phyloP scores from a whole-genome alignment of 2,888 invertebrate species.

The Mythimna vitellina region DNA sequence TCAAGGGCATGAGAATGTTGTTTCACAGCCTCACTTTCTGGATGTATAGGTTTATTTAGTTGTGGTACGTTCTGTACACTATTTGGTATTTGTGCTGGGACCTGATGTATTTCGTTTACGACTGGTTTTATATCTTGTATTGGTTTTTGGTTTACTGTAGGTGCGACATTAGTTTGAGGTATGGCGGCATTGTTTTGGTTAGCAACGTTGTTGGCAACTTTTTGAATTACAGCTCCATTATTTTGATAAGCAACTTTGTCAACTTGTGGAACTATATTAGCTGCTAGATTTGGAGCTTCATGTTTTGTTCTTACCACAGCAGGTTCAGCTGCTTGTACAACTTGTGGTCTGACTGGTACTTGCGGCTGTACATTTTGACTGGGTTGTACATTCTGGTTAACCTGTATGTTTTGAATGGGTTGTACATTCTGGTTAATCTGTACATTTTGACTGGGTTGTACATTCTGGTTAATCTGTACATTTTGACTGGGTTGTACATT shows the following conservation, averaged over 20 bases:
- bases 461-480: constrained; percentile 14
- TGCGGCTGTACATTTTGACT: constrained; percentile 24
- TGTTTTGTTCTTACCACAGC: constrained; percentile 33
- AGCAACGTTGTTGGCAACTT: constrained; percentile 10
- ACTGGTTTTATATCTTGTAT: constrained; percentile 30
- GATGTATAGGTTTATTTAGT: constrained; percentile 7
- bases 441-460: constrained; percentile 11
- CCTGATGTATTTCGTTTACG: constrained; percentile 26
- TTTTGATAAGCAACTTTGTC: constrained; percentile 24
- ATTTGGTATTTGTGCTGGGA: constrained; percentile 34
- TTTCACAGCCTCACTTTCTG: constrained; percentile 37
- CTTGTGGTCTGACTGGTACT: constrained; percentile 24
- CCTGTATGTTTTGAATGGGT: background rate
- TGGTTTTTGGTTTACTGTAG: constrained; percentile 12
- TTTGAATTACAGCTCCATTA: constrained; percentile 7
- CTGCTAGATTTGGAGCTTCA: constrained; percentile 26
- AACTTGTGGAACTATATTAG: constrained; percentile 18
- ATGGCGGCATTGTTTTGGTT: constrained; percentile 13
- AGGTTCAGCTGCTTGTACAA: constrained; percentile 13
- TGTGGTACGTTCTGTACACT: constrained; percentile 26
- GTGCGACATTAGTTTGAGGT: constrained; percentile 16
- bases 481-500: constrained; percentile 20
- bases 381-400: constrained; percentile 1
- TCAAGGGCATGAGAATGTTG: constrained; percentile 79
- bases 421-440: background rate